Evolutionary conservation across 1,140 invertebrate species (phyloP), one percentile per base, ranked within the genome.

Genomic region (Melitaea cinxia): DNA sequence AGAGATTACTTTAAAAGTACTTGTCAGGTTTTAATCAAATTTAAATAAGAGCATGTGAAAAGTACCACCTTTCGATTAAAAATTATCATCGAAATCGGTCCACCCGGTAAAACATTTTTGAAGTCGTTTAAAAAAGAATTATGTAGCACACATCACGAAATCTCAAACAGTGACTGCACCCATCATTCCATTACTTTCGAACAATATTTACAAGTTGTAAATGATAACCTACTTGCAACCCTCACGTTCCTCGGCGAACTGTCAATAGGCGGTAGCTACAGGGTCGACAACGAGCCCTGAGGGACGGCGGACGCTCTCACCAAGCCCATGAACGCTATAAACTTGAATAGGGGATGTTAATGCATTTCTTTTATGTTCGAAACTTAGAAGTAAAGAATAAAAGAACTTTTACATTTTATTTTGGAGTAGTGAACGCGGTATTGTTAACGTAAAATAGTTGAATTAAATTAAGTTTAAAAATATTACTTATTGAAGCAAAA

Each of bases 231-330:
- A 45, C 39, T 45, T 70, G 49, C 19, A 68, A 21, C 68, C 68
- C 72, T 45, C 39, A 19, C 17, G n/a, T 6, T 19, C 21, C n/a
- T 4, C 17, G 30, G 10, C 3, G 30, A 15, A 54, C 73, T 68
- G 65, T 66, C 76, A 73, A 75, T 75, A 69, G 76, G 69, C 65
- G 75, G 72, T 79, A 77, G 61, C 77, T 74, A 79, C 28, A 15
- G 45, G 52, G 71, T 42, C 68, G 42, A 17, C 60, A 71, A 77
- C 62, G 63, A 59, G 75, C 71, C 78, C 73, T 54, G 59, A 70
- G 81, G 81, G 77, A 77, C 65, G 52, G 72, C 57, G 50, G 55
- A 24, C 50, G 73, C 70, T 81, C 82, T 83, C 73, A 85, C 81
- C 45, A 67, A 65, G 64, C 45, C 62, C 67, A 65, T 68, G 39